These are phyloP conservation scores for Pseudopodoces humilis DNA, from an alignment of 2,113 vertebrate genomes.

Conservation along the genomic window DNA sequence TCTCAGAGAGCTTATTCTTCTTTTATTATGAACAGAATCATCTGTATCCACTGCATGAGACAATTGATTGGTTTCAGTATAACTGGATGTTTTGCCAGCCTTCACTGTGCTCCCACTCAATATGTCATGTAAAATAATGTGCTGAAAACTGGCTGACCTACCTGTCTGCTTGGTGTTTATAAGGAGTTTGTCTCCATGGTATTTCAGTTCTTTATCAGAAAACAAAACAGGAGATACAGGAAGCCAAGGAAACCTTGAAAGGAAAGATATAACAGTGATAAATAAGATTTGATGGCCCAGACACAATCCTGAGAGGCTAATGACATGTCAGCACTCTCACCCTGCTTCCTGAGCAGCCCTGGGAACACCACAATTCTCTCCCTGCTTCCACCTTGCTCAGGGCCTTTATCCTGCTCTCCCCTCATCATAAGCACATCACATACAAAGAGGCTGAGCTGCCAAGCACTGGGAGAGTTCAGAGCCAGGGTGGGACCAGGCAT, in stretches of 20 bases:
- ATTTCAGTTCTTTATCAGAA: slow-evolving; percentile 42
- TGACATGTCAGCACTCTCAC: background rate
- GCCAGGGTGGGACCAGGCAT: no score
- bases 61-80: slow-evolving; percentile 57
- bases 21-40: slow-evolving; percentile 65
- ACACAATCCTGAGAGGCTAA: background rate
- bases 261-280: background rate
- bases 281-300: background rate
- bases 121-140: slow-evolving; percentile 48
- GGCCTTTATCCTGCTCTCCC: background rate
- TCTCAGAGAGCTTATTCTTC: slow-evolving; percentile 63
- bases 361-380: background rate
- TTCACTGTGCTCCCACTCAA: slow-evolving; percentile 40
- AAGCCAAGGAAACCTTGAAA: slow-evolving; percentile 1
- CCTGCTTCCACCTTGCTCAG: background rate
- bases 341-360: background rate
- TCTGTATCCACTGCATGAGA: slow-evolving; percentile 61
- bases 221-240: background rate
- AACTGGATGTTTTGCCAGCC: slow-evolving; percentile 70
- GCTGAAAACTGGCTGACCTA: slow-evolving; percentile 30
- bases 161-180: slow-evolving; percentile 22
- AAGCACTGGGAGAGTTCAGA: background rate
- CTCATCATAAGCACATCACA: fast-evolving
- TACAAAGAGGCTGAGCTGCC: background rate
- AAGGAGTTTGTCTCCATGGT: slow-evolving; percentile 38